Evolutionary conservation across 2,888 invertebrate genomes (phyloP).

Genomic region (Brachylomia viminalis): DNA sequence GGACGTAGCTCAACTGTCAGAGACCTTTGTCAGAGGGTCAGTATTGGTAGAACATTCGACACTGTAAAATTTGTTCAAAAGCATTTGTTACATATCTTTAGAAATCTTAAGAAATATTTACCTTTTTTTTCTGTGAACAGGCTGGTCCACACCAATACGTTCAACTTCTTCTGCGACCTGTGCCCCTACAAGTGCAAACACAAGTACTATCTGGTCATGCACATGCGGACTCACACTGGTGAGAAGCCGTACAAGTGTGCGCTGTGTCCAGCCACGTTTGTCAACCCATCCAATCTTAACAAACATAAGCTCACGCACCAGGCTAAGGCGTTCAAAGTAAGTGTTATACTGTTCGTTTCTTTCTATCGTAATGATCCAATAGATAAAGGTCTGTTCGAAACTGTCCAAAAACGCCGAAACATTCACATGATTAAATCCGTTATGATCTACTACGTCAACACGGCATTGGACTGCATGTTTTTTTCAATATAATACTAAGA

Average conservation of each 20-base stretch:
- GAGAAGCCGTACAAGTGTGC: conserved; percentile 87
- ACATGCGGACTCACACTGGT: conserved; percentile 90
- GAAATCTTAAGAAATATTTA: background rate
- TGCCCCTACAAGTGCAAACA: conserved; percentile 89
- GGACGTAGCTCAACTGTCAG: background rate
- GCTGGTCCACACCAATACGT: conserved; percentile 87
- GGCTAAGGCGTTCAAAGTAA: conserved; percentile 87
- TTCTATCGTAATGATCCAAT: background rate
- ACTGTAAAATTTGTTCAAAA: background rate
- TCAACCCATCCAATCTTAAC: conserved; percentile 92
- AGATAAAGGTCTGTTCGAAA: background rate
- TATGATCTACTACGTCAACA: background rate
- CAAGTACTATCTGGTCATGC: conserved; percentile 89
- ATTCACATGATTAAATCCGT: background rate
- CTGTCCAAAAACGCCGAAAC: background rate
- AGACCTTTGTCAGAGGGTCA: too few relatives aligned
- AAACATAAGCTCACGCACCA: conserved; percentile 92
- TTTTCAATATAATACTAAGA: background rate
- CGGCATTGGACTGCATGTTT: background rate
- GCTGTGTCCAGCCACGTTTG: conserved; percentile 91
- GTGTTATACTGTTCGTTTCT: background rate
- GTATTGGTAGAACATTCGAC: background rate
- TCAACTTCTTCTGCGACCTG: conserved; percentile 88
- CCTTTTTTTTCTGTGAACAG: conserved; percentile 66
- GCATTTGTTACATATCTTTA: background rate